Percentiles rank a stretch among this genome's conserved stretches.
Evolutionary conservation across 1,140 invertebrate species (phyloP).

Genomic region (Hyposmocoma kahamanoa): DNA sequence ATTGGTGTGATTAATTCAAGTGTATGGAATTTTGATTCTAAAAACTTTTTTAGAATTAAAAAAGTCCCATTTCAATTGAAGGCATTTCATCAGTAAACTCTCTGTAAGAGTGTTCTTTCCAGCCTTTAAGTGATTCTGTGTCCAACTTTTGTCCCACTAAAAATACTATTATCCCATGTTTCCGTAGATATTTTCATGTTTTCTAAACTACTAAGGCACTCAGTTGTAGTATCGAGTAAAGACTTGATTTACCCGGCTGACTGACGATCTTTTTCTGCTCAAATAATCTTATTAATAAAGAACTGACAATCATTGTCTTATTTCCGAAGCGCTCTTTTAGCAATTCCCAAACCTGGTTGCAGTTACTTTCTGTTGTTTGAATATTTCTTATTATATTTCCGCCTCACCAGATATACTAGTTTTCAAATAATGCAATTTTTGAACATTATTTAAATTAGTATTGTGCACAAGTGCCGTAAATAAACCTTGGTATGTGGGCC

Average conservation of each 20-base stretch:
- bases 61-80: constrained; percentile 19
- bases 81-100: constrained; percentile 15
- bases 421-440: constrained; percentile 41
- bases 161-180: constrained; percentile 35
- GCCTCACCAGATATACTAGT: constrained; percentile 26
- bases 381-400: constrained; percentile 21
- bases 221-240: constrained; percentile 30
- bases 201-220: constrained; percentile 32
- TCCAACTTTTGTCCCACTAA: constrained; percentile 31
- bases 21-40: constrained; percentile 23
- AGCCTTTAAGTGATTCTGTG: constrained; percentile 24
- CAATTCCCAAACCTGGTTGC: constrained; percentile 28
- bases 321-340: constrained; percentile 42
- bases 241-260: constrained; percentile 26
- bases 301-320: constrained; percentile 29
- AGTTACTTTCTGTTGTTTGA: constrained; percentile 31
- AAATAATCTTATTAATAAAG: constrained; percentile 32
- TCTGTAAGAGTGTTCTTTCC: constrained; percentile 23
- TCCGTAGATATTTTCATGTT: constrained; percentile 22
- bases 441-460: constrained; percentile 16
- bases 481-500: constrained; percentile 29
- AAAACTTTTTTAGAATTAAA: too few relatives aligned
- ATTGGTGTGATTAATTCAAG: constrained; percentile 22
- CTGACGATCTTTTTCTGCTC: constrained; percentile 20
- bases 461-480: constrained; percentile 35